Evolutionary conservation across 1,140 invertebrate genomes (phyloP), one percentile per base, ranked within the genome.

Genomic region (Mylabris phalerata): DNA sequence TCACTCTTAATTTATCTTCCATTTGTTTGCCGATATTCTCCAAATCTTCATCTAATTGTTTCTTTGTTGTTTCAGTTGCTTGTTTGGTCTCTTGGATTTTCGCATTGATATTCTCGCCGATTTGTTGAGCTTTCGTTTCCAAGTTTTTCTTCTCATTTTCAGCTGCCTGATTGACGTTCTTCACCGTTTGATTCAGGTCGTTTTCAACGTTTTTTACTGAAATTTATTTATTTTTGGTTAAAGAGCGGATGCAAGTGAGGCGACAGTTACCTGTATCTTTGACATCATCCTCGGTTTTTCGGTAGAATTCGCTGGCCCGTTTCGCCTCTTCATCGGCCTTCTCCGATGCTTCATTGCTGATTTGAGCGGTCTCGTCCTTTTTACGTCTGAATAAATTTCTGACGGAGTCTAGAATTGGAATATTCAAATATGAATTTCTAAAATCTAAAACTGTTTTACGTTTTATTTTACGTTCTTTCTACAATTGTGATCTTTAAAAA

Each of bases 1-100:
- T 55, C 54, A 57, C 57, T 13, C 48, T 58, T 9, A 64, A 25
- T 60, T 64, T 66, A 25, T 60, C 50, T 24, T 60, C 57, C 7
- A 60, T 38, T 38, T 25, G 45, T 57, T 41, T 57, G 1, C 47
- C 60, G 26, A 45, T 19, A 19, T 54, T 59, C 10, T 52, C 44
- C 10, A 46, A 43, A 10, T 50, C 39, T 52, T 63, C 43, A 24
- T 48, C 27, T 24, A 27, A 50, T 50, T 32, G 39, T 9, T 24
- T 48, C 52, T 50, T 55, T 39, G 9, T 61, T 55, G 43, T 47
- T 41, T 42, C n/a, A 46, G 49, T 42, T 42, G 48, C 50, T 39
- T 61, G 55, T 11, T 38, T 49, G 2, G 42, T 39, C 39, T 24
- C 43, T 24, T 57, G 43, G 6, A 42, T 7, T 42, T 42, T 42